phyloP scores from a whole-genome alignment of 2,113 vertebrate species.

The Labeo catla region DNA sequence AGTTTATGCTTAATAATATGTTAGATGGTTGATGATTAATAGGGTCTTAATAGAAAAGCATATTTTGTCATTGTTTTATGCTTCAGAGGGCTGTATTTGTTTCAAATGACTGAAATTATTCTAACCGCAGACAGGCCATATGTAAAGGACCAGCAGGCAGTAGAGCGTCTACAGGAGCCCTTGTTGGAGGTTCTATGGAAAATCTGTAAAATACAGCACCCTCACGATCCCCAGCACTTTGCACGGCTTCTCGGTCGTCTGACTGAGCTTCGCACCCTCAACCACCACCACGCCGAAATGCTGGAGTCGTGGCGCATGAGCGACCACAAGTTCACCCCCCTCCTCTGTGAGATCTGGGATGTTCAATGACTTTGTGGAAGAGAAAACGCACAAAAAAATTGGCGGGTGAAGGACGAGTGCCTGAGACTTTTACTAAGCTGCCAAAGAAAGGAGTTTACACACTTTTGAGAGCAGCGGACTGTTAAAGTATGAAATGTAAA shows the following conservation, averaged over 20 bases:
- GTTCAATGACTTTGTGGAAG: constrained; percentile 85
- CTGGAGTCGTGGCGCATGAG: constrained; percentile 93
- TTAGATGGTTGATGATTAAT: not conserved
- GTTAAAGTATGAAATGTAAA: not conserved
- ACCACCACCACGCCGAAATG: constrained; percentile 95
- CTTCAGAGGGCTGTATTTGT: not conserved
- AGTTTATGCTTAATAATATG: not conserved
- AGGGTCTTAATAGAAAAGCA: not conserved
- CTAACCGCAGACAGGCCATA: constrained; percentile 86
- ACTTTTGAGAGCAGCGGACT: not conserved
- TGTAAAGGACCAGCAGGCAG: constrained; percentile 87
- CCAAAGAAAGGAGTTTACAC: constrained; percentile 10
- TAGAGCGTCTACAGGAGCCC: constrained; percentile 92
- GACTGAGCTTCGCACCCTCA: constrained; percentile 93
- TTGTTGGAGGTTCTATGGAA: constrained; percentile 90
- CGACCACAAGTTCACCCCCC: constrained; percentile 95
- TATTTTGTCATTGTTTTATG: not conserved
- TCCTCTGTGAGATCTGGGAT: constrained; percentile 99
- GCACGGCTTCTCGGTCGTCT: constrained; percentile 94
- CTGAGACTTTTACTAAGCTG: constrained; percentile 39
- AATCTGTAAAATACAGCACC: constrained; percentile 86
- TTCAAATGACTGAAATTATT: not conserved
- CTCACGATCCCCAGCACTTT: constrained; percentile 90
- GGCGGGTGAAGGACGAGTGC: not conserved
- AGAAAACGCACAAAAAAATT: not conserved